These are phyloP conservation scores for Anoplopoma fimbria DNA, from an alignment of 2,113 vertebrate species.

Conservation along the genomic window DNA sequence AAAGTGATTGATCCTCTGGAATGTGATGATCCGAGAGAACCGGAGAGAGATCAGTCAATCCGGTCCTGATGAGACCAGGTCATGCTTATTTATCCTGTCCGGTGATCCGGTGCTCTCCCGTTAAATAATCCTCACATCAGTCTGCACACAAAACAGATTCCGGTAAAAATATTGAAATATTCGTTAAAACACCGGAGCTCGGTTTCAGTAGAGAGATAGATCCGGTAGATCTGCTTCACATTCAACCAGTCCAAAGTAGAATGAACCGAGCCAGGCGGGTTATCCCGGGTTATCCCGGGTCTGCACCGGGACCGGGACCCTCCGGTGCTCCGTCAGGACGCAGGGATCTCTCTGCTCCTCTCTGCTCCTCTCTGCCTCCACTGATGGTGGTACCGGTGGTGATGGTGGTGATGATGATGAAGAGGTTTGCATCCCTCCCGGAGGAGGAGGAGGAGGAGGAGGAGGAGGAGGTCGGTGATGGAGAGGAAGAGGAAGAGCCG, in stretches of 20 bases:
- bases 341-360: constrained; percentile 40
- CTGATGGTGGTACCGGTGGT: not conserved
- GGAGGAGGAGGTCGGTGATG: not conserved
- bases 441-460: not conserved
- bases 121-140: constrained; percentile 2
- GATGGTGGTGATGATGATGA: constrained; percentile 10
- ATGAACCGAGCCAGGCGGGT: constrained; percentile 16
- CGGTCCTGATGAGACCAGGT: not conserved
- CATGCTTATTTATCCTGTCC: too few species aligned
- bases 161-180: not conserved
- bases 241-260: constrained; percentile 4
- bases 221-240: constrained; percentile 6
- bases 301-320: constrained; percentile 19
- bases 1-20: constrained; percentile 33
- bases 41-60: not conserved
- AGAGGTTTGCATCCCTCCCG: constrained; percentile 44
- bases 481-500: constrained; percentile 32
- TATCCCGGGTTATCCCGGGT: constrained; percentile 47
- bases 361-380: not conserved
- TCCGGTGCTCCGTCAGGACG: constrained; percentile 32
- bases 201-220: constrained; percentile 10
- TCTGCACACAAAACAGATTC: not conserved
- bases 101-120: constrained; percentile 3
- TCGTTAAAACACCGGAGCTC: not conserved
- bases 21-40: not conserved